Evolutionary conservation across 1,140 invertebrate genomes (phyloP).

Genomic region (Drosophila athabasca): DNA sequence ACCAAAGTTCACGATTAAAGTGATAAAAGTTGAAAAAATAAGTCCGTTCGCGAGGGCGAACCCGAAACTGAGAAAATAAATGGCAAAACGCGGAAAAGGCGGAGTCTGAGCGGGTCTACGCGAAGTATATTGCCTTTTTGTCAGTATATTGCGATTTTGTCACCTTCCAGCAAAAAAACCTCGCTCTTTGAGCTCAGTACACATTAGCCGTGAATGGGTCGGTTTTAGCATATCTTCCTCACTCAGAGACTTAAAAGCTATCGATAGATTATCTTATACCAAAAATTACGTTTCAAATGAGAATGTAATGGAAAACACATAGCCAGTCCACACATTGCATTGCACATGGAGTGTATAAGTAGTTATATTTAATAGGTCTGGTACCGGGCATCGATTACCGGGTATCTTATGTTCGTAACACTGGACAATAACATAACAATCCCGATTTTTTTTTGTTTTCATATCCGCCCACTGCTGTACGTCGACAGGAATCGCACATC

Average conservation of each 20-base stretch:
- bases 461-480: background rate
- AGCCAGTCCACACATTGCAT: no score
- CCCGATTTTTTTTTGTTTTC: background rate
- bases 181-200: background rate
- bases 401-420: no score
- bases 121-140: background rate
- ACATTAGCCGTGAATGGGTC: no score
- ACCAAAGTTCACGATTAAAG: constrained; percentile 20
- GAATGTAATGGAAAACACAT: background rate
- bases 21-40: constrained; percentile 32
- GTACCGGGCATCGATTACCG: no score
- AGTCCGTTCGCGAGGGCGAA: constrained; percentile 14
- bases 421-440: no score
- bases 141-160: constrained; percentile 25
- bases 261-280: no score
- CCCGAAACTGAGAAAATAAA: constrained; percentile 5
- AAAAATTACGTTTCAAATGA: no score
- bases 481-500: constrained; percentile 90
- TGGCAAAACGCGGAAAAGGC: constrained; percentile 33
- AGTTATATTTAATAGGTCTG: background rate
- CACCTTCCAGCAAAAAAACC: background rate
- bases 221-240: no score
- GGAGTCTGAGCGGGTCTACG: constrained; percentile 8
- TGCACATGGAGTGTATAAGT: no score
- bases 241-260: no score